These are phyloP conservation scores for Chalcis sispes DNA, from an alignment of 2,888 invertebrate genomes.

Conservation along the genomic window DNA sequence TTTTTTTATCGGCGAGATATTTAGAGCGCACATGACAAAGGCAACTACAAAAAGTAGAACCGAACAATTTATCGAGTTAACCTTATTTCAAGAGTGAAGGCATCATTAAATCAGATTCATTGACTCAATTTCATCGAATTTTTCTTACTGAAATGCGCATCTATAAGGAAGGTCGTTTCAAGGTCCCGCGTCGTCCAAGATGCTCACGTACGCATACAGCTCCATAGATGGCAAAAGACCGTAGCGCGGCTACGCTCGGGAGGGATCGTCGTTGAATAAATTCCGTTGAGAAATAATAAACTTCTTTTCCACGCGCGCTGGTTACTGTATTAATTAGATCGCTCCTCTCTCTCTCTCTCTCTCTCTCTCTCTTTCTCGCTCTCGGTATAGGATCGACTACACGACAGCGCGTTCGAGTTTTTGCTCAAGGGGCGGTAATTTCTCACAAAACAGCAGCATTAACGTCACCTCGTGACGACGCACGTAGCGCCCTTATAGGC, in stretches of 20 bases:
- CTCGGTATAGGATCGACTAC: too few species aligned
- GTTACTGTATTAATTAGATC: constrained; percentile 47
- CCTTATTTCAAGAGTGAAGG: background rate
- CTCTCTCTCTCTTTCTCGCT: background rate
- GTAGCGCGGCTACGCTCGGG: constrained; percentile 14
- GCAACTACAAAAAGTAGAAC: background rate
- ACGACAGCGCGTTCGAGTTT: constrained; percentile 12
- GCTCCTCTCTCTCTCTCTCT: background rate
- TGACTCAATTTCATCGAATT: constrained; percentile 49
- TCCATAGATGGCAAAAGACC: constrained; percentile 42
- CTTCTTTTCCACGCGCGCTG: constrained; percentile 7
- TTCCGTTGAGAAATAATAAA: constrained; percentile 51
- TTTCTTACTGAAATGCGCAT: constrained; percentile 35
- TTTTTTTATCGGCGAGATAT: background rate
- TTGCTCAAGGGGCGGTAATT: constrained; percentile 36
- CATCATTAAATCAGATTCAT: constrained; percentile 41
- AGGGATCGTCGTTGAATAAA: constrained; percentile 34
- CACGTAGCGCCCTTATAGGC: constrained; percentile 4
- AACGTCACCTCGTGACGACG: constrained; percentile 44
- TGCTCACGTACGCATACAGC: background rate
- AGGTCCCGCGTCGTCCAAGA: background rate
- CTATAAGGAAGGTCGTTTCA: constrained; percentile 32
- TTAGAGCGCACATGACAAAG: background rate
- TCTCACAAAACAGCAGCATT: constrained; percentile 46
- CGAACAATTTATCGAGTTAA: too few species aligned